These are phyloP conservation scores for Eulemur rufifrons DNA, from an alignment of 2,113 vertebrate genomes.

Conservation along the genomic window DNA sequence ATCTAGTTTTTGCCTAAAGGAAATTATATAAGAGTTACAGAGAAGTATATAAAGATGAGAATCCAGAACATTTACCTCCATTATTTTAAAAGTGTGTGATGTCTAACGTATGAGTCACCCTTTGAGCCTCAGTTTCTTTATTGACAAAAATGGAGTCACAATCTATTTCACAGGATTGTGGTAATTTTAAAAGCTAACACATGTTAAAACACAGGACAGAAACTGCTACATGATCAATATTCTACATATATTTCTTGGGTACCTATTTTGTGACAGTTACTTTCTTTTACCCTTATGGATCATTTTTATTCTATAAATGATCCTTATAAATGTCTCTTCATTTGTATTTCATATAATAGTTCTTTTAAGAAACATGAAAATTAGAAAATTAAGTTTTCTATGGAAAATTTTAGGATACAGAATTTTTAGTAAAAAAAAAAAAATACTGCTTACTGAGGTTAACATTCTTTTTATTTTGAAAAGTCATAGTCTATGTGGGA, in stretches of 20 bases:
- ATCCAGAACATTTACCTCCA: background rate
- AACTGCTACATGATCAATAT: background rate
- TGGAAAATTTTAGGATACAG: background rate
- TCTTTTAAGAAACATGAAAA: constrained; percentile 30
- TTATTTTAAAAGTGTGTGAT: background rate
- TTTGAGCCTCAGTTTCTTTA: background rate
- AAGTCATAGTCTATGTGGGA: background rate
- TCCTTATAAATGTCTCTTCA: background rate
- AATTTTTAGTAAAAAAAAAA: background rate
- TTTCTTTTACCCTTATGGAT: background rate
- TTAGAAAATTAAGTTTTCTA: background rate
- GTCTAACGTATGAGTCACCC: background rate
- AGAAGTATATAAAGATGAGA: background rate
- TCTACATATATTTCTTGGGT: background rate
- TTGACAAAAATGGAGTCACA: background rate
- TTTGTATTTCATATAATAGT: background rate
- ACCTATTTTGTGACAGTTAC: background rate
- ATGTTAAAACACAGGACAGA: background rate
- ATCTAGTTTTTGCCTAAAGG: background rate
- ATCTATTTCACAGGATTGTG: background rate
- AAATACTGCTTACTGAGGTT: background rate
- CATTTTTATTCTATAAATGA: background rate
- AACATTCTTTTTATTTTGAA: background rate
- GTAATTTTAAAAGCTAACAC: background rate
- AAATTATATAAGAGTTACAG: background rate